A percentile compares a stretch with the other conserved stretches of the same genome.
phyloP scores from a whole-genome alignment of 2,113 vertebrate species.

The Phasianus colchicus region DNA sequence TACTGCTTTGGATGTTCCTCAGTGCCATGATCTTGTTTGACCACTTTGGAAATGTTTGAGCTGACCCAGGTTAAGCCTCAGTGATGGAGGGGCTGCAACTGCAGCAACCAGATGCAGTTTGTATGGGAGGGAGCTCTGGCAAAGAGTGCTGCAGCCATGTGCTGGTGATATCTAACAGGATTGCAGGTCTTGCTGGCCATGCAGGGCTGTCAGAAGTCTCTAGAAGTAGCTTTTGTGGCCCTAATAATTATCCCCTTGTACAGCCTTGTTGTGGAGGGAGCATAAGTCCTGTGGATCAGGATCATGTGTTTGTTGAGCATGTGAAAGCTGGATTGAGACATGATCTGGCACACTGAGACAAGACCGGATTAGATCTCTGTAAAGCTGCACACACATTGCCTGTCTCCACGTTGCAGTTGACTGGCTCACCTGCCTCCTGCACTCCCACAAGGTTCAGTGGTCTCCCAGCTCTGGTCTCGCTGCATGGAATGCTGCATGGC shows the following conservation, averaged over 20 bases:
- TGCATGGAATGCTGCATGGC: not conserved
- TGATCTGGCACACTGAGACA: not conserved
- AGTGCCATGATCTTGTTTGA: not conserved
- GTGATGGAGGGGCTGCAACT: not conserved
- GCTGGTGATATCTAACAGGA: not conserved
- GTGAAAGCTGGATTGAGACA: not conserved
- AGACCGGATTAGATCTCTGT: not conserved
- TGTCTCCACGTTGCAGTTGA: not conserved
- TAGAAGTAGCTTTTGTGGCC: not conserved
- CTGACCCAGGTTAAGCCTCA: not conserved
- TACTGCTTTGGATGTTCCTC: not conserved
- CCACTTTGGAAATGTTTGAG: not conserved
- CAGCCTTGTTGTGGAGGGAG: not conserved
- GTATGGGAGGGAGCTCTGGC: too few relatives aligned
- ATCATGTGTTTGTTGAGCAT: not conserved
- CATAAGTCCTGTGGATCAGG: not conserved
- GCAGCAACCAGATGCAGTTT: not conserved
- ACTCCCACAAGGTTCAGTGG: not conserved
- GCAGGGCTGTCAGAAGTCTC: not conserved
- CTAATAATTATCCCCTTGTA: not conserved
- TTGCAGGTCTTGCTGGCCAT: not conserved
- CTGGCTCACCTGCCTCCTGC: not conserved
- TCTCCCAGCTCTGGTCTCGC: not conserved
- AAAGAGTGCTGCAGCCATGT: not conserved
- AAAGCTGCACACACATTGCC: not conserved